Evolutionary conservation across 2,797 vertebrate species (phyloP).

Genomic region (Catamblyrhynchus diadema): DNA sequence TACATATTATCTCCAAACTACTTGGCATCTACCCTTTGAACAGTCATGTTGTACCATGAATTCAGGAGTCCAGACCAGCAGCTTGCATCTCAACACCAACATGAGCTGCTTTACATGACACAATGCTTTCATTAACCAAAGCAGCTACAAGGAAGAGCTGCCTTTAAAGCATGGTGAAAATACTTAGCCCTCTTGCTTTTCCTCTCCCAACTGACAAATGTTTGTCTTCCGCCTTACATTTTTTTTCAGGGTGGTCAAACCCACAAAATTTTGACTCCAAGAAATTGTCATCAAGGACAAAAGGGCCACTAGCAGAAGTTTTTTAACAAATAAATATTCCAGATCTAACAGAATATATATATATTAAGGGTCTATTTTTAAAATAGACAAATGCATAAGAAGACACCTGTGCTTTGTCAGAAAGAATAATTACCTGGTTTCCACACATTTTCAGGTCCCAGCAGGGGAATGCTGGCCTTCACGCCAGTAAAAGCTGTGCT

Average conservation of each 20-base stretch:
- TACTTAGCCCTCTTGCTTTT: neutral
- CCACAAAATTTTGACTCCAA: neutral
- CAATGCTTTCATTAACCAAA: neutral
- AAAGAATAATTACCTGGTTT: neutral
- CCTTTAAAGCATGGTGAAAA: neutral
- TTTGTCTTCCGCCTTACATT: neutral
- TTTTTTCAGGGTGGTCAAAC: neutral
- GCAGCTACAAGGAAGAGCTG: neutral
- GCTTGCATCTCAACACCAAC: neutral
- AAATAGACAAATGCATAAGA: neutral
- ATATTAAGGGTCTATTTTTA: neutral
- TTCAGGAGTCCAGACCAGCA: neutral
- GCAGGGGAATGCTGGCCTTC: neutral
- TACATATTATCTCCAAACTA: neutral
- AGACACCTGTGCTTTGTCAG: neutral
- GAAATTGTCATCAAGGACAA: neutral
- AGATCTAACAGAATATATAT: neutral
- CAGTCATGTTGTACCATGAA: neutral
- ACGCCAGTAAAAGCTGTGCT: neutral
- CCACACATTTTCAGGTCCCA: neutral
- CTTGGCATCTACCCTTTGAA: neutral
- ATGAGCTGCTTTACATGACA: neutral
- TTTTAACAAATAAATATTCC: neutral
- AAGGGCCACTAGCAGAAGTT: neutral
- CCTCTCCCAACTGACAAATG: rapidly evolving